Evolutionary conservation across 2,797 vertebrate genomes (phyloP).

Genomic region (Micropoecilia bifurca): DNA sequence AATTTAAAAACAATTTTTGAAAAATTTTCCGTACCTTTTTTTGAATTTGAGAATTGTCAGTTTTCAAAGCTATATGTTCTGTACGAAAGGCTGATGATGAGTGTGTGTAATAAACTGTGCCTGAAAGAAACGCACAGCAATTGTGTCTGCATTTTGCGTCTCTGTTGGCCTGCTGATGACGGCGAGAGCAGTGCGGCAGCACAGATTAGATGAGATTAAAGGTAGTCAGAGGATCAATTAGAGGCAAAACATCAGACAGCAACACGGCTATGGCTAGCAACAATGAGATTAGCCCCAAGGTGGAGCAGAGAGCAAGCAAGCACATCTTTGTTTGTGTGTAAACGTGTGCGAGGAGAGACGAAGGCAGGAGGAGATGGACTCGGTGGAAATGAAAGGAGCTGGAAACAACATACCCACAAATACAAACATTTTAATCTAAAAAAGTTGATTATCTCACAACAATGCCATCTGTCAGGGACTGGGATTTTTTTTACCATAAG

Average conservation of each 20-base stretch:
- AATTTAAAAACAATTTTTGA: not conserved
- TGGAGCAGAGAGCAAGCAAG: conserved; percentile 60
- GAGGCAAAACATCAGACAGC: conserved; percentile 83
- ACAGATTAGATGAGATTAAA: conserved; percentile 87
- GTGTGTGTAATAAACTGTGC: conserved; percentile 6
- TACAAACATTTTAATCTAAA: not conserved
- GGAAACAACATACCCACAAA: conserved; percentile 1
- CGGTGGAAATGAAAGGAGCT: conserved; percentile 30
- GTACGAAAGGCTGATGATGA: conserved; percentile 7
- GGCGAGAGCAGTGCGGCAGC: conserved; percentile 72
- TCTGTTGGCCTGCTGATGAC: conserved; percentile 66
- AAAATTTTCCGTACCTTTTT: not conserved
- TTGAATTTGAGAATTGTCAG: not conserved
- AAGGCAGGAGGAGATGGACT: conserved; percentile 11
- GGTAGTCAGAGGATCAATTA: conserved; percentile 85
- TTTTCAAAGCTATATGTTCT: not conserved
- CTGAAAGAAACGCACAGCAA: conserved; percentile 32
- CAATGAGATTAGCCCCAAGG: conserved; percentile 81
- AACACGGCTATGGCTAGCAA: conserved; percentile 73
- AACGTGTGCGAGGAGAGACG: conserved; percentile 6
- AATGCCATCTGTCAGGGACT: not conserved
- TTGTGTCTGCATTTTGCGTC: conserved; percentile 26
- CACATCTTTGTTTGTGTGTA: conserved; percentile 40
- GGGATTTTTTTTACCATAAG: no score
- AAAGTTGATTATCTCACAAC: not conserved